Evolutionary conservation across 1,140 invertebrate genomes (phyloP).

Genomic region (Anagrus nilaparvatae): DNA sequence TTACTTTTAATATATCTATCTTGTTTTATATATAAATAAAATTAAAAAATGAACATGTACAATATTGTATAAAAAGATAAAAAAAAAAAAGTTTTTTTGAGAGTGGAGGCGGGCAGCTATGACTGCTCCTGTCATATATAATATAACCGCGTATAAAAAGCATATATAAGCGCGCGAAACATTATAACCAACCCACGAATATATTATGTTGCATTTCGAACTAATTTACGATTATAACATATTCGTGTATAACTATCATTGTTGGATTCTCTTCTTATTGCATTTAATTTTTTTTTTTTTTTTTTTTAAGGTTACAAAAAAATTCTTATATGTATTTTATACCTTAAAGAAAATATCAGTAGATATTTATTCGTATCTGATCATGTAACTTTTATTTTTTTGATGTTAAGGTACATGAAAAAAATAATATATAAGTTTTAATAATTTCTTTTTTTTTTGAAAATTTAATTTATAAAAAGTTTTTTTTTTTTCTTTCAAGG

Average conservation of each 20-base stretch:
- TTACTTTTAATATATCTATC: conserved; percentile 9
- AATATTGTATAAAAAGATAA: background rate
- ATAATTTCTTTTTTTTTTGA: no score
- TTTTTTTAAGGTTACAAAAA: no score
- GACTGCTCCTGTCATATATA: conserved; percentile 45
- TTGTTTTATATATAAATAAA: conserved; percentile 11
- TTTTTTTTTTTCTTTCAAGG: no score
- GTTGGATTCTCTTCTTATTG: no score
- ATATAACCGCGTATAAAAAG: conserved; percentile 47
- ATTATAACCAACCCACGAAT: conserved; percentile 40
- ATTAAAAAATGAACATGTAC: conserved; percentile 12
- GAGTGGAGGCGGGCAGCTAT: conserved; percentile 29
- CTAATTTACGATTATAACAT: conserved; percentile 47
- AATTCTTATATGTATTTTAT: no score
- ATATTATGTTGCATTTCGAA: conserved; percentile 44
- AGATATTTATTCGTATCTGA: no score
- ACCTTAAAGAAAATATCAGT: no score
- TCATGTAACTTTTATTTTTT: no score
- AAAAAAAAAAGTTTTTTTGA: background rate
- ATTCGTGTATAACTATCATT: conserved; percentile 46
- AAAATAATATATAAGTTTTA: no score
- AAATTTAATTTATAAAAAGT: no score
- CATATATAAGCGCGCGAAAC: conserved; percentile 43
- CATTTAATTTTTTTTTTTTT: no score
- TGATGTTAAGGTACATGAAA: no score